These are phyloP conservation scores for Mormyrus lacerda DNA, from an alignment of 2,113 vertebrate species.

Conservation along the genomic window DNA sequence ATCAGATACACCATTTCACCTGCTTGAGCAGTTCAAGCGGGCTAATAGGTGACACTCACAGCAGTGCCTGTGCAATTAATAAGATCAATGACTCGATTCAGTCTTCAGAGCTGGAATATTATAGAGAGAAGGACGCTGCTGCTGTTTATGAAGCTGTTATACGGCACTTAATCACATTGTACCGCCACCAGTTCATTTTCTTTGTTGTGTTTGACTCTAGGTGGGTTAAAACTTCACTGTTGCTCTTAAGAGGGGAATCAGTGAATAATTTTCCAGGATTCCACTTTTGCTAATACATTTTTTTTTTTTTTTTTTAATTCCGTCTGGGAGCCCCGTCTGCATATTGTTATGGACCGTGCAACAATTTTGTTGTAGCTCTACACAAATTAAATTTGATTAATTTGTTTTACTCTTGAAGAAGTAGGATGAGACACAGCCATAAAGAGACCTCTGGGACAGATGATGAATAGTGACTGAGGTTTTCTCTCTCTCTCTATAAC, in stretches of 20 bases:
- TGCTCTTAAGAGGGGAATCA: neutral
- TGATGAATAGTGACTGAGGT: constrained; percentile 1
- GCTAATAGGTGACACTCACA: neutral
- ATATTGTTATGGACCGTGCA: neutral
- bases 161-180: neutral
- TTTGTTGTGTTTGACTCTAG: neutral
- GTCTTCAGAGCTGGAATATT: constrained; percentile 2
- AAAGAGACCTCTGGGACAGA: neutral
- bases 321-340: neutral
- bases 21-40: neutral
- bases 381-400: constrained; percentile 6
- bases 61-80: neutral
- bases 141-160: neutral
- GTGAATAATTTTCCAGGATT: neutral
- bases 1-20: neutral
- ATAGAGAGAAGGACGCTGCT: neutral
- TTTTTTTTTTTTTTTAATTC: neutral
- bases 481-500: constrained; percentile 24
- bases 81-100: neutral
- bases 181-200: neutral
- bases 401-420: constrained; percentile 1
- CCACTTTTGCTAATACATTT: neutral
- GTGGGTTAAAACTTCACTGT: neutral
- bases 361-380: neutral
- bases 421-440: neutral